Percentiles rank a stretch among this genome's conserved stretches.
These are phyloP conservation scores for Microctonus hyperodae DNA, from an alignment of 2,888 invertebrate genomes.

Conservation along the genomic window DNA sequence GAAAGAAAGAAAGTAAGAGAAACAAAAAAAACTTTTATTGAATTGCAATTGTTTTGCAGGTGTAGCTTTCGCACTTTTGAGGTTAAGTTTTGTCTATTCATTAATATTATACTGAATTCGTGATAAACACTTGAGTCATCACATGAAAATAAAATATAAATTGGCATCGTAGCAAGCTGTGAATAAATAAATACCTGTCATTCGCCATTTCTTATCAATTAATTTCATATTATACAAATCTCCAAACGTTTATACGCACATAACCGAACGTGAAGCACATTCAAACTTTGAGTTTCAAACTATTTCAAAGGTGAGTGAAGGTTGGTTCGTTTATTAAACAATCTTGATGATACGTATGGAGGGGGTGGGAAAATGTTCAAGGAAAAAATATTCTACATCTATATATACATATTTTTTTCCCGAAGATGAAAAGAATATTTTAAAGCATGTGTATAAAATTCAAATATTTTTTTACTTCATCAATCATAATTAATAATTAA, in stretches of 20 bases:
- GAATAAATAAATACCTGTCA: not conserved
- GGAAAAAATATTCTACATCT: not conserved
- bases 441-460: too few relatives aligned
- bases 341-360: not conserved
- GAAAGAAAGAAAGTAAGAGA: too few relatives aligned
- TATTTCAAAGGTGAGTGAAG: not conserved
- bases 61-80: not conserved
- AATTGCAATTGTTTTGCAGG: not conserved
- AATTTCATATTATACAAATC: not conserved
- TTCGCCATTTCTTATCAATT: not conserved
- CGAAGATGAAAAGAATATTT: not conserved
- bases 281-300: not conserved
- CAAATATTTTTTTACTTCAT: too few relatives aligned
- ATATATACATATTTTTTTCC: not conserved
- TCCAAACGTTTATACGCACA: not conserved
- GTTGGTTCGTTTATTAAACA: not conserved
- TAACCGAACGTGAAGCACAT: too few relatives aligned
- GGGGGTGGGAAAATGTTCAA: not conserved
- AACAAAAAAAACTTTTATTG: too few relatives aligned
- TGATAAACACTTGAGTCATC: not conserved
- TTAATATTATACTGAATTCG: not conserved
- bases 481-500: too few relatives aligned
- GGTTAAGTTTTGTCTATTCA: not conserved
- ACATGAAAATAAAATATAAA: not conserved
- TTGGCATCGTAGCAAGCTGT: not conserved